Evolutionary conservation across 2,888 invertebrate species (phyloP).

Genomic region (Meandrusa payeni): DNA sequence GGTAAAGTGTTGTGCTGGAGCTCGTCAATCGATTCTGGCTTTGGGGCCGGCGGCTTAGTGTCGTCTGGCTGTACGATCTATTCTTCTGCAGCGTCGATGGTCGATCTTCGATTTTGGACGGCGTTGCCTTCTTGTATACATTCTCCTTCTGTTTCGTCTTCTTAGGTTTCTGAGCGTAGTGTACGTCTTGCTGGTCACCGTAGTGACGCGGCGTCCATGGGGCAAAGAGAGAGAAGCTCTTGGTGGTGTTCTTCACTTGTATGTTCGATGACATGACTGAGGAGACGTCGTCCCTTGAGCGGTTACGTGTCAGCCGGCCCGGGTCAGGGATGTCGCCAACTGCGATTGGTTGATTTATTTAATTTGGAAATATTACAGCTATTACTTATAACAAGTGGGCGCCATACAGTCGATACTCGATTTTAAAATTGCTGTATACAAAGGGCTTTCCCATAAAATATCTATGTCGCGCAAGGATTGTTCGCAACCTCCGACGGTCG

Average conservation of each 20-base stretch:
- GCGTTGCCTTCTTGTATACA: slow-evolving; percentile 65
- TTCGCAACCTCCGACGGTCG: too few species aligned
- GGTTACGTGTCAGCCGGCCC: slow-evolving; percentile 77
- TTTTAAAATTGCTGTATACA: too few species aligned
- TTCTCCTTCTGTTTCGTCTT: slow-evolving; percentile 56
- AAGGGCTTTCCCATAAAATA: too few species aligned
- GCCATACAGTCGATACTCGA: too few species aligned
- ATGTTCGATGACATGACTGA: slow-evolving; percentile 82
- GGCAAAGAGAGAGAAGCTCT: slow-evolving; percentile 90
- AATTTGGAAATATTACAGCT: too few species aligned
- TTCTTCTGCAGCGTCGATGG: slow-evolving; percentile 68
- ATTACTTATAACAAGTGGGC: too few species aligned
- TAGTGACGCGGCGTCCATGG: slow-evolving; percentile 91
- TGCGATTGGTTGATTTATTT: too few species aligned
- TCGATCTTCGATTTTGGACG: slow-evolving; percentile 56
- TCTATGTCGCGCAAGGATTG: too few species aligned
- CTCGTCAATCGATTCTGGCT: slow-evolving; percentile 55
- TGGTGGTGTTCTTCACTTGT: slow-evolving; percentile 86
- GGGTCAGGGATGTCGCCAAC: slow-evolving; percentile 93
- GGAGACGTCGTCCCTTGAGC: slow-evolving; percentile 89
- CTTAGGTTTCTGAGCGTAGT: slow-evolving; percentile 85
- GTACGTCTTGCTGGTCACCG: slow-evolving; percentile 87
- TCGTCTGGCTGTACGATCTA: slow-evolving; percentile 70
- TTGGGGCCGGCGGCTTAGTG: slow-evolving; percentile 53
- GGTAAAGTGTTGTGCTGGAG: slow-evolving; percentile 63